phyloP scores from a whole-genome alignment of 2,888 invertebrate genomes.

The Siphonodentalium dalli region DNA sequence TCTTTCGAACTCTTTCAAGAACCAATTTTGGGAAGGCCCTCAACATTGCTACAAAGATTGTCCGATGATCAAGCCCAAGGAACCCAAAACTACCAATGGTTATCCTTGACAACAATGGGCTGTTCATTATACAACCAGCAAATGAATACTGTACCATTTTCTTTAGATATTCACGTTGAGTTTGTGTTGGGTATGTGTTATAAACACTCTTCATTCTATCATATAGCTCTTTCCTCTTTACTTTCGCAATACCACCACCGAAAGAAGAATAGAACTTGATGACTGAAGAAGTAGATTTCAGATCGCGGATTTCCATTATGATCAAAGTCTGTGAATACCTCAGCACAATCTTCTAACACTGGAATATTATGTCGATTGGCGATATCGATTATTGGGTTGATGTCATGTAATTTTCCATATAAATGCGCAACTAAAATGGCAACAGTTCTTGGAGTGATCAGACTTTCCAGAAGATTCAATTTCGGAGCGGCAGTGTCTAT shows the following conservation, averaged over 20 bases:
- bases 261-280: slow-evolving; percentile 59
- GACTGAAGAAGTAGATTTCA: slow-evolving; percentile 57
- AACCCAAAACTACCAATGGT: slow-evolving; percentile 28
- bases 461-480: slow-evolving; percentile 39
- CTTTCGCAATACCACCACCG: slow-evolving; percentile 56
- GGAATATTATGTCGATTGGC: slow-evolving; percentile 39
- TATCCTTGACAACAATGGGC: slow-evolving; percentile 37
- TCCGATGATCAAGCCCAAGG: slow-evolving; percentile 35
- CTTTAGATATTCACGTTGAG: slow-evolving; percentile 37
- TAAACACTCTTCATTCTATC: slow-evolving; percentile 41
- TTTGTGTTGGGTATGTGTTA: slow-evolving; percentile 39
- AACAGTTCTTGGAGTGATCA: slow-evolving; percentile 50
- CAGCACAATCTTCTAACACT: slow-evolving; percentile 61
- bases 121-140: slow-evolving; percentile 40
- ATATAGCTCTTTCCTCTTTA: slow-evolving; percentile 36
- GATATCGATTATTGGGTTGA: slow-evolving; percentile 43
- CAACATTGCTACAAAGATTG: slow-evolving; percentile 43
- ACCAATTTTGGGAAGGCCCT: slow-evolving; percentile 52
- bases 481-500: slow-evolving; percentile 52
- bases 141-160: slow-evolving; percentile 52
- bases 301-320: slow-evolving; percentile 50
- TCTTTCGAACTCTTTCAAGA: slow-evolving; percentile 40
- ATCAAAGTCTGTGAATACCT: slow-evolving; percentile 51
- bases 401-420: slow-evolving; percentile 48
- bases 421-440: slow-evolving; percentile 56